A percentile compares a stretch with the other conserved stretches of the same genome.
These are phyloP conservation scores for Pseudotriccus pelzelni DNA, from an alignment of 2,797 vertebrate species.

Conservation along the genomic window DNA sequence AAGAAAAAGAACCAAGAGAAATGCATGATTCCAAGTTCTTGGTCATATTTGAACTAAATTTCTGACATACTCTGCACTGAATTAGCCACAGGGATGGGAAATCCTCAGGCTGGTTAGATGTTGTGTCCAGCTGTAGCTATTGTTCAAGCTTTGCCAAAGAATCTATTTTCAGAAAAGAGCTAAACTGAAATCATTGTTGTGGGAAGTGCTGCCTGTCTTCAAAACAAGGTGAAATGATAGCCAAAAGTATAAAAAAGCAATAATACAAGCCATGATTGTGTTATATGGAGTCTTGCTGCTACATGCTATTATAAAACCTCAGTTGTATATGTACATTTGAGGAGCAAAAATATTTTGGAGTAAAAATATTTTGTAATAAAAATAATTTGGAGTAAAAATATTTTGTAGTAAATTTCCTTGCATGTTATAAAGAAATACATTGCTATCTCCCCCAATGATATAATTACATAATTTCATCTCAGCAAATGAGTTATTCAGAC, in stretches of 20 bases:
- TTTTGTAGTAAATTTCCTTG: not conserved
- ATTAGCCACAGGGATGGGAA: not conserved
- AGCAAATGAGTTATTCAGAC: not conserved
- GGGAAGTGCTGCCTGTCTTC: not conserved
- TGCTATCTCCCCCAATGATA: not conserved
- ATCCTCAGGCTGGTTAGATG: not conserved
- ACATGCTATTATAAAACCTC: not conserved
- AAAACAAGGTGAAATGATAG: not conserved
- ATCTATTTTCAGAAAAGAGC: not conserved
- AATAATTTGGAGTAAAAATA: not conserved
- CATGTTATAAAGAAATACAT: not conserved
- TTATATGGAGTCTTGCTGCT: not conserved
- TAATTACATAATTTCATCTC: not conserved
- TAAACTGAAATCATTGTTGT: not conserved
- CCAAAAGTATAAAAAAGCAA: not conserved
- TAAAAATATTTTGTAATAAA: not conserved
- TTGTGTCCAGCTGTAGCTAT: not conserved
- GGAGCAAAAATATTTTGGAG: not conserved
- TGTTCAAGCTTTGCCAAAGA: not conserved
- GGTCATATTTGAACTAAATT: not conserved
- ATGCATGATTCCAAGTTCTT: not conserved
- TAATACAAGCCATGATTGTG: not conserved
- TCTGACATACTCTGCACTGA: not conserved
- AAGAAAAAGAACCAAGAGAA: not conserved
- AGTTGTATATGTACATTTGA: not conserved